Evolutionary conservation across 2,888 invertebrate species (phyloP).

Genomic region (Yponomeuta evonymella): DNA sequence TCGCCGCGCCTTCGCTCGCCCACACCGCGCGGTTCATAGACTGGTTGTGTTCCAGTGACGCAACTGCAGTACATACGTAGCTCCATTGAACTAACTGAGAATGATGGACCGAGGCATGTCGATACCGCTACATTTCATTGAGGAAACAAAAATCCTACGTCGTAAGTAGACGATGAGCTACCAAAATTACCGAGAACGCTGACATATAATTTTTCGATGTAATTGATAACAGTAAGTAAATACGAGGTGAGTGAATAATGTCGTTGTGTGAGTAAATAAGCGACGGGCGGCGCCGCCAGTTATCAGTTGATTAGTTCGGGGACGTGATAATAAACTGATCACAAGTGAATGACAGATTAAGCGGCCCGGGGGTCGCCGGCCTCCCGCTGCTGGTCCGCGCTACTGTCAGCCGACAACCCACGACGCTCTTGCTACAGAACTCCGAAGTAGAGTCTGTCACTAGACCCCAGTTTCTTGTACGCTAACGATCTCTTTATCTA

Average conservation of each 20-base stretch:
- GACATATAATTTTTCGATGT: neutral
- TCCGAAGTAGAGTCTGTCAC: too few species aligned
- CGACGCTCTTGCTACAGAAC: neutral
- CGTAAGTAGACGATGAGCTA: neutral
- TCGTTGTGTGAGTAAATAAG: neutral
- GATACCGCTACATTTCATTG: neutral
- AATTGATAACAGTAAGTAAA: neutral
- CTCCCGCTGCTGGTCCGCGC: neutral
- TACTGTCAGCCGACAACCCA: neutral
- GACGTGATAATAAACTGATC: neutral
- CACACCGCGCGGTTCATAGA: neutral
- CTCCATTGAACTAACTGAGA: neutral
- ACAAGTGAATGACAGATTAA: neutral
- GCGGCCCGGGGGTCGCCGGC: neutral
- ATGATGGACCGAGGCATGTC: neutral
- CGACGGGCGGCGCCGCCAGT: neutral
- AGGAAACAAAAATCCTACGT: neutral
- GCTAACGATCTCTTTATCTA: too few species aligned
- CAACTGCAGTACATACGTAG: neutral
- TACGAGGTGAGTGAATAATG: neutral
- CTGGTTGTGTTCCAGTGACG: too few species aligned
- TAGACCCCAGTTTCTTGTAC: too few species aligned
- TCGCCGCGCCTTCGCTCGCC: neutral
- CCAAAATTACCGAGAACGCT: neutral
- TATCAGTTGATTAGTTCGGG: conserved; percentile 1